Percentiles rank a stretch among this genome's conserved stretches.
These are phyloP conservation scores for Falco columbarius DNA, from an alignment of 2,797 vertebrate species.

Conservation along the genomic window DNA sequence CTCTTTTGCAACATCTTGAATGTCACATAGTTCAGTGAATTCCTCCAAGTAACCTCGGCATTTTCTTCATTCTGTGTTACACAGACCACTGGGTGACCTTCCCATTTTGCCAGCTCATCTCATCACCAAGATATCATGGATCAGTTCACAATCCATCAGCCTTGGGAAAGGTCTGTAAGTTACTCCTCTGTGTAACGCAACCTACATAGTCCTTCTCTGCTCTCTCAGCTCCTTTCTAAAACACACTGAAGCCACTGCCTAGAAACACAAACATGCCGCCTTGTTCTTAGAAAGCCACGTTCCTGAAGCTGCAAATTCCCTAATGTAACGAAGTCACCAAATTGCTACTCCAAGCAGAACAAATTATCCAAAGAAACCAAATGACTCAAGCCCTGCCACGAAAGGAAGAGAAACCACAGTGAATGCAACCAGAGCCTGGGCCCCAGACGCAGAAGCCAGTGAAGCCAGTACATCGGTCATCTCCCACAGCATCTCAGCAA, in stretches of 20 bases:
- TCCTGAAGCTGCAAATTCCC: background rate
- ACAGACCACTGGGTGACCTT: accelerated
- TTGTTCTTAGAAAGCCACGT: background rate
- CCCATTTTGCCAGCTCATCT: background rate
- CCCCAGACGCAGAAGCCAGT: background rate
- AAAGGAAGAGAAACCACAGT: background rate
- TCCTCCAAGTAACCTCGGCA: background rate
- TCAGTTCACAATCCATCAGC: background rate
- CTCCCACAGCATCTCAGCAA: background rate
- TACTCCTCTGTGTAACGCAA: accelerated
- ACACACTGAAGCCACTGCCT: accelerated
- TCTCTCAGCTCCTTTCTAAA: background rate
- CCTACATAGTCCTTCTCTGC: accelerated
- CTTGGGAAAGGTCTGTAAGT: background rate
- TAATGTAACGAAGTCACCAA: background rate
- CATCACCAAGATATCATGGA: background rate
- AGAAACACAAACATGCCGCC: background rate
- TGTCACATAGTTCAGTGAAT: background rate
- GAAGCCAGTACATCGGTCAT: background rate
- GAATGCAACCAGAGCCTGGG: background rate
- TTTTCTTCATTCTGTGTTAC: background rate
- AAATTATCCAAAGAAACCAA: background rate
- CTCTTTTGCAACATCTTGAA: background rate
- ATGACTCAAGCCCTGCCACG: background rate
- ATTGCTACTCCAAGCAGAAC: background rate